These are phyloP conservation scores for Australoheros scitulus DNA, from an alignment of 2,113 vertebrate genomes.

Conservation along the genomic window DNA sequence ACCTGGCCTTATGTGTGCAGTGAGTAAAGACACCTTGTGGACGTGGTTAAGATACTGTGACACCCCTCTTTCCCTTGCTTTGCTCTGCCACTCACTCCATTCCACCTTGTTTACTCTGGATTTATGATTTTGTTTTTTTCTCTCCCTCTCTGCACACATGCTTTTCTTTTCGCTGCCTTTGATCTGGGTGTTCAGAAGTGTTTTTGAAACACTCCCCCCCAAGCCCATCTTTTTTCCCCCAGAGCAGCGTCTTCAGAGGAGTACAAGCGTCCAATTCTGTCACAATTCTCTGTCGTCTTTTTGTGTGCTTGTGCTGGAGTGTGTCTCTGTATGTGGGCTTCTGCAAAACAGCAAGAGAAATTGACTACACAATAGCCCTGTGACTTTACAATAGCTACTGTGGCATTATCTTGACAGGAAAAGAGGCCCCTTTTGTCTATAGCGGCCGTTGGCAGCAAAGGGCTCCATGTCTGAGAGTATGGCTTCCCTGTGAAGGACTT, in stretches of 20 bases:
- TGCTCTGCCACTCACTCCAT: constrained; percentile 45
- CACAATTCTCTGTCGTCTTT: constrained; percentile 69
- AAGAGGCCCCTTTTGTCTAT: constrained; percentile 72
- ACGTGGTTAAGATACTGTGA: constrained; percentile 55
- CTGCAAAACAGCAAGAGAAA: constrained; percentile 54
- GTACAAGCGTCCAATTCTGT: constrained; percentile 73
- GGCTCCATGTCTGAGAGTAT: constrained; percentile 55
- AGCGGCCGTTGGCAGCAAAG: constrained; percentile 45
- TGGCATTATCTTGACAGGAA: constrained; percentile 77
- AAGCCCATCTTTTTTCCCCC: constrained; percentile 52
- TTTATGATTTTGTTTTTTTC: constrained; percentile 58
- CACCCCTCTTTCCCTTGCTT: constrained; percentile 31
- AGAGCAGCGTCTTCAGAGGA: constrained; percentile 60
- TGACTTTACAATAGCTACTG: constrained; percentile 69
- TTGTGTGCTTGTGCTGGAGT: constrained; percentile 53
- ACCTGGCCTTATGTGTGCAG: constrained; percentile 31
- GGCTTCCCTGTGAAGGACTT: constrained; percentile 31
- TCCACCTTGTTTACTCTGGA: constrained; percentile 63
- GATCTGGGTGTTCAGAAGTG: constrained; percentile 73
- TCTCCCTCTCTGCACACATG: constrained; percentile 14
- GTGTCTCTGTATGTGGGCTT: constrained; percentile 56
- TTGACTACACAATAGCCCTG: constrained; percentile 67
- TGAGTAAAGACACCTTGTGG: constrained; percentile 38
- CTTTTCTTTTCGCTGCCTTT: constrained; percentile 59
- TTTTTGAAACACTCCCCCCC: constrained; percentile 68